Evolutionary conservation across 2,113 vertebrate species (phyloP).

Genomic region (Rutilus rutilus): DNA sequence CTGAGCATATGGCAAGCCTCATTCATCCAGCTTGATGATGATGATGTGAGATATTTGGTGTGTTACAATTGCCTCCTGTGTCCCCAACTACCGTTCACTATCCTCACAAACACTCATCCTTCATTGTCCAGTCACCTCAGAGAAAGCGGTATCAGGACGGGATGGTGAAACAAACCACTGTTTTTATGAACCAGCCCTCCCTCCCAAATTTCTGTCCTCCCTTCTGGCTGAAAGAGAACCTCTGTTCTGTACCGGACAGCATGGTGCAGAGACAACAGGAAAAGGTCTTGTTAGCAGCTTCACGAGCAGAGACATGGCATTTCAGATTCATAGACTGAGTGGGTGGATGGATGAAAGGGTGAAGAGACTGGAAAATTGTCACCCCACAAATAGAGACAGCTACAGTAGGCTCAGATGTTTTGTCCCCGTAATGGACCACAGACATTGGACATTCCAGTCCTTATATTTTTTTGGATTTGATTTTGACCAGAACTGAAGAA

Average conservation of each 20-base stretch:
- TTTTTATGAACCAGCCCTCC: conserved; percentile 28
- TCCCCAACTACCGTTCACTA: background rate
- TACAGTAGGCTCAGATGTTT: conserved; percentile 55
- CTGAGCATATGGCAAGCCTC: background rate
- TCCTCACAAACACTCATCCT: conserved; percentile 11
- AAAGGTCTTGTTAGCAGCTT: conserved; percentile 67
- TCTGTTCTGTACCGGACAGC: conserved; percentile 61
- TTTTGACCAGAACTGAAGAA: conserved; percentile 57
- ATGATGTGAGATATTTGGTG: background rate
- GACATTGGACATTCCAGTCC: conserved; percentile 60
- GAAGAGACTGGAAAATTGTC: conserved; percentile 67
- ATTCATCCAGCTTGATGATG: background rate
- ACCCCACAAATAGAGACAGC: conserved; percentile 66
- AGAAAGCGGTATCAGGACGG: background rate
- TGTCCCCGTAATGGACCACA: conserved; percentile 57
- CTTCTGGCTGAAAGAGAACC: conserved; percentile 60
- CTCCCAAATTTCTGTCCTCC: background rate
- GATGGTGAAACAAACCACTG: conserved; percentile 39
- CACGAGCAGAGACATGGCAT: conserved; percentile 67
- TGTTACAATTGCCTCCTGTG: background rate
- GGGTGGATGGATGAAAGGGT: conserved; percentile 67
- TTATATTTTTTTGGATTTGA: conserved; percentile 56
- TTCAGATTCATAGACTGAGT: conserved; percentile 65
- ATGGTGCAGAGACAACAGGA: conserved; percentile 58
- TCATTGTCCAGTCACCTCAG: conserved; percentile 22